Base-by-base conservation (phyloP, 2,888 invertebrate genomes). In the Pseudoips prasinana region DNA sequence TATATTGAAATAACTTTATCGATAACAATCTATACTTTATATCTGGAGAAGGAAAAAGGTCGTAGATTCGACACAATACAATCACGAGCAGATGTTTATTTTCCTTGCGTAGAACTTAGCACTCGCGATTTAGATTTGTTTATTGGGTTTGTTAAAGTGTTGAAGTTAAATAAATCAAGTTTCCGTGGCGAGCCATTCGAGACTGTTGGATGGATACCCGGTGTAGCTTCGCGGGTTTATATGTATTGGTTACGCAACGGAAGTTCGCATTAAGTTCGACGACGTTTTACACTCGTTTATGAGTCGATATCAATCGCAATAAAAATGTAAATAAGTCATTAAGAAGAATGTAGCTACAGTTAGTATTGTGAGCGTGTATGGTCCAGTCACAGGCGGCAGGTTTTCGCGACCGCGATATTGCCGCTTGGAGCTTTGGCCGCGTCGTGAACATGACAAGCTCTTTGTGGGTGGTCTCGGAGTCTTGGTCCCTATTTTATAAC, bases 381-480 rank as follows among this genome's bases (percentile, higher is more conserved):
- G 5, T 14, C 3, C 14, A 14, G 14, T 27, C 17, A 10, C 10
- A 18, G 8, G 20, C 17, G 24, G 22, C 24, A 18, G 17, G 24
- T 25, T 46, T 51, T 46, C 22, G 48, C 45, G 39, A 38, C 24
- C 23, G 25, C 31, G 22, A 28, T 22, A 8, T 7, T 22, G 31
- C 30, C 33, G 33, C 36, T 28, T 26, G 30, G 5, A 14, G 14
- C 14, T 14, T 5, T 14, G 14, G 14, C 5, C 14, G 14, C 5
- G 14, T 5, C 5, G 5, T 14, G 14, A 14, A 14, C 14, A 14
- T 48, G 54, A 14, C 14, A 14, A 47, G 54, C 25, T 20, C 62
- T 29, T 40, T 52, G 55, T 76, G 74, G 70, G 77, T 52, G 76
- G 76, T 65, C 75, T 49, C 62, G 46, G 58, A 64, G 60, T 58